Conservation (phyloP, 1,140 invertebrate species). For the Argopecten irradians region DNA sequence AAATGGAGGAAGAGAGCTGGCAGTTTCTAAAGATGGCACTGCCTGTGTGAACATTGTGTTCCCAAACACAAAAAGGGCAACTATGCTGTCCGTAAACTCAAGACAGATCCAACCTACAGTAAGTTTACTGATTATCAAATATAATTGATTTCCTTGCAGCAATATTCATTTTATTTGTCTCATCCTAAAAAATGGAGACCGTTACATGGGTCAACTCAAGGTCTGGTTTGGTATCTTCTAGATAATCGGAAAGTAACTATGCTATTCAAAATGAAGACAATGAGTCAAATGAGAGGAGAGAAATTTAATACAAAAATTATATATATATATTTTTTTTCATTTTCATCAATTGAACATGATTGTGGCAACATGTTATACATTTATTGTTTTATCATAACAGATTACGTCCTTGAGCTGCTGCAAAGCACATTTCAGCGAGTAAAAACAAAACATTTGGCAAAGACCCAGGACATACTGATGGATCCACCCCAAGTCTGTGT, state of each 20-base stretch:
- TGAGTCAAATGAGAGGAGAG: background rate
- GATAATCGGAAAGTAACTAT: background rate
- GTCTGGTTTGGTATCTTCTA: too few species aligned
- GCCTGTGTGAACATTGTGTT: background rate
- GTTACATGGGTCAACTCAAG: background rate
- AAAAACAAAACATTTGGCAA: too few species aligned
- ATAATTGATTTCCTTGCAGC: background rate
- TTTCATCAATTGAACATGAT: too few species aligned
- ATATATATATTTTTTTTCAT: background rate
- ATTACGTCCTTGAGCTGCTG: too few species aligned
- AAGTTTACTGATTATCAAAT: background rate
- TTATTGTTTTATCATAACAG: too few species aligned
- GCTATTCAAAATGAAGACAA: background rate
- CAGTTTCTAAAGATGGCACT: background rate
- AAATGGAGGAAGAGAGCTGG: conserved; percentile 29
- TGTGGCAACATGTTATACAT: too few species aligned
- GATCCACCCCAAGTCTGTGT: conserved; percentile 9
- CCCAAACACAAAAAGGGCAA: conserved; percentile 24
- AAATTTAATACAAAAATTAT: background rate
- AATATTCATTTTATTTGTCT: background rate
- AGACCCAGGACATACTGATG: too few species aligned
- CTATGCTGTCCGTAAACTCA: conserved; percentile 12
- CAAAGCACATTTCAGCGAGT: too few species aligned
- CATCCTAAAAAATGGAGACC: too few species aligned
- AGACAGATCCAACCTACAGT: too few species aligned